Base-by-base conservation (phyloP, 2,797 vertebrate species). In the Acipenser oxyrinchus region DNA sequence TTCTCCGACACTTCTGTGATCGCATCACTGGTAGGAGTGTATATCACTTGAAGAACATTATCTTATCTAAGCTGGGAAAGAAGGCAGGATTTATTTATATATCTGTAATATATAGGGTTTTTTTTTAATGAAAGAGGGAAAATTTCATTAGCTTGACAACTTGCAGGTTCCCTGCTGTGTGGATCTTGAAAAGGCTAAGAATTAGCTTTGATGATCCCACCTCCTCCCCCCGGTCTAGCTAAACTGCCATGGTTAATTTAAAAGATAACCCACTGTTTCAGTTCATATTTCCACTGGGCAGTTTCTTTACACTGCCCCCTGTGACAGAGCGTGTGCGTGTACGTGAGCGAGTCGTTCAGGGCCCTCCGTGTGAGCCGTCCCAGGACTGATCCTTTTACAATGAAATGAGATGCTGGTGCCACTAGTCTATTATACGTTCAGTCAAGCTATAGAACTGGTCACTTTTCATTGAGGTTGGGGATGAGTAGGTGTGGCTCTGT, bases 191-290 rank as follows among this genome's bases (percentile, higher is more conserved):
- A 90, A 90, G 87, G 85, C 89, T 90, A 88, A 87, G 88, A 90
- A 90, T 91, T 90, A 90, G 90, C 88, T 90, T 89, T 88, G 88
- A 88, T 89, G 89, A 90, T 89, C 90, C 90, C 89, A 88, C 87
- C 86, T 90, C 87, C 89, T 4, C 23, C 89, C 6, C 52, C n/a
- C 6, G n/a, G 9, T 55, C n/a, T 55, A 9, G 52, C 52, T 91
- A 91, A 37, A 90, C 89, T 90, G 88, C 89, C 89, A 88, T 90
- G 87, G 88, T 90, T 91, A 89, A 91, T 91, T 90, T 91, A 87
- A 90, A 91, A 90, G 89, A 90, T 91, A 91, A 90, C 89, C 88
- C 87, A 90, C 89, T 91, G 89, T 89, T 91, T 88, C 88, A 90
- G 90, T 91, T 90, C 87, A 88, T 90, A 87, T 86, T 85, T 89